Conservation (phyloP, 2,797 vertebrate species). For the Mus spretus region DNA sequence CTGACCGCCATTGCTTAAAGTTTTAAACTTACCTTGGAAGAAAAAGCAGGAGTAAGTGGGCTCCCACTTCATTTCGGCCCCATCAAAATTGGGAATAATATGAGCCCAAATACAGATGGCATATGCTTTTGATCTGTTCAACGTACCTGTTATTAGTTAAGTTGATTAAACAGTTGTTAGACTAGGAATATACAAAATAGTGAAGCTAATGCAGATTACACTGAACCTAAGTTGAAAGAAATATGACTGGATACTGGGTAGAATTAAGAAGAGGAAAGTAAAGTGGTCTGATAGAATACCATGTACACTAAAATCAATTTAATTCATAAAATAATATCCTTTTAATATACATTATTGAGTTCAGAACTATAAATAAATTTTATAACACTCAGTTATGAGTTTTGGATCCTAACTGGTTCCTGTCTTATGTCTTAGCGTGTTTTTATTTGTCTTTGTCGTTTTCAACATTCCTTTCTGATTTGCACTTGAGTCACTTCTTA, state of each 20-base stretch:
- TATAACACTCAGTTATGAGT: not conserved
- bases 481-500: not conserved
- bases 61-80: conserved; percentile 13
- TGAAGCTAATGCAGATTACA: conserved; percentile 12
- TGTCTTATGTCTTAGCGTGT: not conserved
- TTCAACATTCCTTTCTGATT: conserved; percentile 35
- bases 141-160: conserved; percentile 34
- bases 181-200: not conserved
- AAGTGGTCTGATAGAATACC: not conserved
- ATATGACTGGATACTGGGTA: not conserved
- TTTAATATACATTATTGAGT: conserved; percentile 14
- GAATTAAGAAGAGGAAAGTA: conserved; percentile 34
- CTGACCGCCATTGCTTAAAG: not conserved
- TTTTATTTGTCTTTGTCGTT: not conserved
- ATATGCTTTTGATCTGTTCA: conserved; percentile 23
- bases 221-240: conserved; percentile 11
- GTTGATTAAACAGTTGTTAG: conserved; percentile 38
- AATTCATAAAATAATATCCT: conserved; percentile 14
- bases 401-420: conserved; percentile 33
- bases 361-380: conserved; percentile 61
- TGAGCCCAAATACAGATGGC: not conserved
- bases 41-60: not conserved
- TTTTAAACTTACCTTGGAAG: conserved; percentile 16
- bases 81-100: conserved; percentile 6
- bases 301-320: conserved; percentile 36